Conservation (phyloP, 2,113 vertebrate species). For the Mungos mungo region DNA sequence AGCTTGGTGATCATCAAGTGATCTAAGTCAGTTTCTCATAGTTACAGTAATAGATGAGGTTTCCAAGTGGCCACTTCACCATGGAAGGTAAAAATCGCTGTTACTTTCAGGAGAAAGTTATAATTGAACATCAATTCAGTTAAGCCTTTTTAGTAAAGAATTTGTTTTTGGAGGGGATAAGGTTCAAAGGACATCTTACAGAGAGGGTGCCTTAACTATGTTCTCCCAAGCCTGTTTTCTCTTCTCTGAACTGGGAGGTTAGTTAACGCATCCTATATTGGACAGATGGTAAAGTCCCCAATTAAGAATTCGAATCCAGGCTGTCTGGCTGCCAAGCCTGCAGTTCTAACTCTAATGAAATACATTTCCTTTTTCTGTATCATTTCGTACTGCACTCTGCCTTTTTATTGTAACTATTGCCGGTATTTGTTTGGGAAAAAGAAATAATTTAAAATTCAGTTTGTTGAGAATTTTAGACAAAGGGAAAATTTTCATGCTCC, state of each 20-base stretch:
- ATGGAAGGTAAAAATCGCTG: not conserved
- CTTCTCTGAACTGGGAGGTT: not conserved
- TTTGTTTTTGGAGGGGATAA: not conserved
- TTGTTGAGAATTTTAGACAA: not conserved
- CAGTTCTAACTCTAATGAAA: not conserved
- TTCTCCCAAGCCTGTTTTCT: not conserved
- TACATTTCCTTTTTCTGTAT: not conserved
- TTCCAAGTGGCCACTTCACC: not conserved
- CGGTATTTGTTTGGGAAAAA: not conserved
- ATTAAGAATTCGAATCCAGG: not conserved
- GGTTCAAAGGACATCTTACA: not conserved
- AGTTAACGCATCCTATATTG: not conserved
- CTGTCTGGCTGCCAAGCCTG: not conserved
- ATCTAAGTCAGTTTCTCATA: not conserved
- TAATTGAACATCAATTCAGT: not conserved
- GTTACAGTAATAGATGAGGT: not conserved
- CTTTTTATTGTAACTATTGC: not conserved
- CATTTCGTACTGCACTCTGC: not conserved
- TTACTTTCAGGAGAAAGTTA: not conserved
- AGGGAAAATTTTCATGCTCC: not conserved
- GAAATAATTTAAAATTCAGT: not conserved
- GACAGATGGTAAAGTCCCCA: not conserved
- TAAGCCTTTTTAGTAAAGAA: not conserved
- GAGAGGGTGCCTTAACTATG: not conserved
- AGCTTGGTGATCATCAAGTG: not conserved